Conservation (phyloP, 2,113 vertebrate species). For the Meriones unguiculatus region DNA sequence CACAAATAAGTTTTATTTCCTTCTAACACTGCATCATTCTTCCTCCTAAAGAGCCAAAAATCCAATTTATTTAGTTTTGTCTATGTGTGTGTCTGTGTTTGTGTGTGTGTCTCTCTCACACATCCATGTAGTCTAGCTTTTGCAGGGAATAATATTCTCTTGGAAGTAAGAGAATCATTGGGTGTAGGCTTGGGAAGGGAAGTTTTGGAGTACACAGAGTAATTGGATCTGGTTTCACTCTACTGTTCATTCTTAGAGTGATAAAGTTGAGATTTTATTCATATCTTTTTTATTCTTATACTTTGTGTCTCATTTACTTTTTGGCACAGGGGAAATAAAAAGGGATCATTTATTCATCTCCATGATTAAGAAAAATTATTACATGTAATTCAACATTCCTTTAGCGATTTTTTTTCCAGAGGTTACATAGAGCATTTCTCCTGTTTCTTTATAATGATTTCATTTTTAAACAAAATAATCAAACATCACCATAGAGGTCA, state of each 20-base stretch:
- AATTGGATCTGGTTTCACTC: slow-evolving; percentile 18
- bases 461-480: not conserved
- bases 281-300: slow-evolving; percentile 10
- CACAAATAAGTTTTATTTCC: not conserved
- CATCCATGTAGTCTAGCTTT: not conserved
- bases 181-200: not conserved
- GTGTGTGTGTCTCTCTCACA: not conserved
- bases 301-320: slow-evolving; percentile 47
- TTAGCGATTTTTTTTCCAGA: slow-evolving; percentile 32
- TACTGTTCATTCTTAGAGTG: not conserved
- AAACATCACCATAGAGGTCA: not conserved
- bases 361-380: slow-evolving; percentile 21
- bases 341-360: slow-evolving; percentile 35
- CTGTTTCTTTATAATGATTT: slow-evolving; percentile 16
- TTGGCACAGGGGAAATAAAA: slow-evolving; percentile 35
- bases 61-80: not conserved
- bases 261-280: slow-evolving; percentile 23
- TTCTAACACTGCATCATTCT: not conserved
- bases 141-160: not conserved
- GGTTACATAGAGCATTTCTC: not conserved
- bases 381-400: slow-evolving; percentile 35
- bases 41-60: slow-evolving; percentile 23
- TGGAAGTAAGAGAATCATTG: not conserved
- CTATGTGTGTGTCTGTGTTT: too few species aligned
- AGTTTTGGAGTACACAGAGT: not conserved